These are phyloP conservation scores for Amphilophus citrinellus DNA, from an alignment of 2,113 vertebrate genomes.

Conservation along the genomic window DNA sequence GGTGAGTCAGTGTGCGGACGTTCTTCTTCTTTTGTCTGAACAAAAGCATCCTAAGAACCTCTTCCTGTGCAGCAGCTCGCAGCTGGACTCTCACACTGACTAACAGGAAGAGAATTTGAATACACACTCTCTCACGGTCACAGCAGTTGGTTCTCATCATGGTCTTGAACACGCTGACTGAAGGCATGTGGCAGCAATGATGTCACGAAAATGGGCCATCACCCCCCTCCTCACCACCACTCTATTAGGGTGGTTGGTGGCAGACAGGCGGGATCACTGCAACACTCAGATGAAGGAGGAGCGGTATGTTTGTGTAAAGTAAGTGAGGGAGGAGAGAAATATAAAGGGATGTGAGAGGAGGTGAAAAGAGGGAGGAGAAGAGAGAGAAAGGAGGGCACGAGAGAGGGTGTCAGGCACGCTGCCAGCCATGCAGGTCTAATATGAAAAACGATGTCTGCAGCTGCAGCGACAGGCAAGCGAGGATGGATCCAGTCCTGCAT, in stretches of 20 bases:
- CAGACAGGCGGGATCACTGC: constrained; percentile 36
- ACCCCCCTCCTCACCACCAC: neutral
- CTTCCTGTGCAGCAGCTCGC: constrained; percentile 63
- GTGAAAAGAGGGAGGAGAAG: constrained; percentile 11
- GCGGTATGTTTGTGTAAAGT: constrained; percentile 17
- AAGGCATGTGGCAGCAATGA: constrained; percentile 39
- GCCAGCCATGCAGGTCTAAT: constrained; percentile 71
- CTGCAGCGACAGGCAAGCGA: constrained; percentile 28
- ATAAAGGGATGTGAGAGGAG: constrained; percentile 10
- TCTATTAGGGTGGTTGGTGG: neutral
- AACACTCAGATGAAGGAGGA: constrained; percentile 22
- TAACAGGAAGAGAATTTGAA: constrained; percentile 35
- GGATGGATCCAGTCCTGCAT: constrained; percentile 43
- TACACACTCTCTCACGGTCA: neutral
- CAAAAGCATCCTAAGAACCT: constrained; percentile 28
- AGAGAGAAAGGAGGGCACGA: constrained; percentile 15
- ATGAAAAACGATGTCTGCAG: constrained; percentile 67
- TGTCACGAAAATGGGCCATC: constrained; percentile 49
- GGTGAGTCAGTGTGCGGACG: constrained; percentile 6
- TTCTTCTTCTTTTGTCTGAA: constrained; percentile 25
- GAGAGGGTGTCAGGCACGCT: constrained; percentile 48
- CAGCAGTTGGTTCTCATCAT: constrained; percentile 28
- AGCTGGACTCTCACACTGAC: constrained; percentile 62
- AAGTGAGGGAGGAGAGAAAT: constrained; percentile 1
- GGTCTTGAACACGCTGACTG: neutral